Conservation (phyloP, 2,888 invertebrate genomes). For the Phanerotoma sp. region DNA sequence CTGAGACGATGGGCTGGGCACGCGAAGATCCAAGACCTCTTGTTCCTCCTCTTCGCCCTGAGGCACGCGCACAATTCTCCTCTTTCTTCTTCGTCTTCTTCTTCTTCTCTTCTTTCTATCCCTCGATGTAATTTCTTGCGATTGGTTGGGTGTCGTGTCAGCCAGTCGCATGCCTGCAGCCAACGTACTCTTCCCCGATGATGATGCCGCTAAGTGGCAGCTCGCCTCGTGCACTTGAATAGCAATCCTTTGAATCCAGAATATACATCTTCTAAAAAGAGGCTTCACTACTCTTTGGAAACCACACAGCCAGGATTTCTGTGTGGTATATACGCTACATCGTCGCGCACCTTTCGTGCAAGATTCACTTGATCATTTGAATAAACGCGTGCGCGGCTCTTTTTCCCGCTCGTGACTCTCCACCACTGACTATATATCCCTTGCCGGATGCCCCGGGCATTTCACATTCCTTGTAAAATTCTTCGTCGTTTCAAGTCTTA, state of each 20-base stretch:
- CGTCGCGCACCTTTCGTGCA: constrained; percentile 7
- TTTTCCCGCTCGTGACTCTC: constrained; percentile 12
- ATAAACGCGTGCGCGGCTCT: constrained; percentile 23
- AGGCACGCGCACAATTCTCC: constrained; percentile 52
- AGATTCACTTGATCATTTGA: constrained; percentile 16
- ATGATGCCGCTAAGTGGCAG: constrained; percentile 12
- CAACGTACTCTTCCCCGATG: neutral
- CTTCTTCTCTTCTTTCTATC: neutral
- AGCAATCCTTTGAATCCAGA: neutral
- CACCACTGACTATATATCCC: constrained; percentile 7
- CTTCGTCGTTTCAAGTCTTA: constrained; percentile 1
- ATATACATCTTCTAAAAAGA: neutral
- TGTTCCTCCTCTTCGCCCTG: constrained; percentile 40
- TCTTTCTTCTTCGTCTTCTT: constrained; percentile 26
- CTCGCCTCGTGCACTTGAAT: neutral
- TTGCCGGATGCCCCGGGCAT: constrained; percentile 7
- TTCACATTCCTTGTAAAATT: constrained; percentile 20
- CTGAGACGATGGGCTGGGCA: constrained; percentile 47
- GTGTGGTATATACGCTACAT: neutral
- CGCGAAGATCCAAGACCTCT: constrained; percentile 43
- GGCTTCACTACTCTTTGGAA: neutral
- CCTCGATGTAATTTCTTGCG: constrained; percentile 42
- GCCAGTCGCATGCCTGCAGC: constrained; percentile 19
- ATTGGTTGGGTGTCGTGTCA: constrained; percentile 45
- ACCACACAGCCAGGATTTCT: neutral